These are phyloP conservation scores for Lucilia cuprina DNA, from an alignment of 1,140 invertebrate species.

Conservation along the genomic window DNA sequence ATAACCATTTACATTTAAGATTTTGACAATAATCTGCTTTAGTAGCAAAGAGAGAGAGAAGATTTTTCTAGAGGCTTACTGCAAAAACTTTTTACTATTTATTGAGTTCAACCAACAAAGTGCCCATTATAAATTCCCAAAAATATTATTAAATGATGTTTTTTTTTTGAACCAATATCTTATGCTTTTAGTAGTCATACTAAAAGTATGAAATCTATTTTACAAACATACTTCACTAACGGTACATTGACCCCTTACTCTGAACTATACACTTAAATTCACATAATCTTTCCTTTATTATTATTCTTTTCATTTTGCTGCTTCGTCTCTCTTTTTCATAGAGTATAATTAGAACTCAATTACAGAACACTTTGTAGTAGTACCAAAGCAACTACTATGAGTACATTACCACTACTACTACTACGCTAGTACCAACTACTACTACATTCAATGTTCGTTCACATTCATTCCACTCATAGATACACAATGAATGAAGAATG, in stretches of 20 bases:
- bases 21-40: too few species aligned
- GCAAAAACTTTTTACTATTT: too few species aligned
- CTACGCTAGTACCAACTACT: background rate
- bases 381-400: background rate
- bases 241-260: background rate
- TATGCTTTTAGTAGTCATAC: too few species aligned
- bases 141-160: too few species aligned
- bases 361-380: slow-evolving; percentile 19
- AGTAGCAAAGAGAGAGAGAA: too few species aligned
- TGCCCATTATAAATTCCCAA: too few species aligned
- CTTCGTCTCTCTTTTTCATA: background rate
- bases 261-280: background rate
- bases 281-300: background rate
- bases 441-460: background rate
- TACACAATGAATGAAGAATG: background rate
- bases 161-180: too few species aligned
- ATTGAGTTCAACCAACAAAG: too few species aligned
- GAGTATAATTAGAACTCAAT: slow-evolving; percentile 28
- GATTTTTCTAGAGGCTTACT: too few species aligned
- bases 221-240: background rate
- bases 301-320: background rate
- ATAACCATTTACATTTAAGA: too few species aligned
- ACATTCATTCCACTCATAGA: background rate
- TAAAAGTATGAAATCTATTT: too few species aligned
- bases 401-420: background rate